These are phyloP conservation scores for Cardiocondyla obscurior DNA, from an alignment of 1,140 invertebrate genomes.

Conservation along the genomic window DNA sequence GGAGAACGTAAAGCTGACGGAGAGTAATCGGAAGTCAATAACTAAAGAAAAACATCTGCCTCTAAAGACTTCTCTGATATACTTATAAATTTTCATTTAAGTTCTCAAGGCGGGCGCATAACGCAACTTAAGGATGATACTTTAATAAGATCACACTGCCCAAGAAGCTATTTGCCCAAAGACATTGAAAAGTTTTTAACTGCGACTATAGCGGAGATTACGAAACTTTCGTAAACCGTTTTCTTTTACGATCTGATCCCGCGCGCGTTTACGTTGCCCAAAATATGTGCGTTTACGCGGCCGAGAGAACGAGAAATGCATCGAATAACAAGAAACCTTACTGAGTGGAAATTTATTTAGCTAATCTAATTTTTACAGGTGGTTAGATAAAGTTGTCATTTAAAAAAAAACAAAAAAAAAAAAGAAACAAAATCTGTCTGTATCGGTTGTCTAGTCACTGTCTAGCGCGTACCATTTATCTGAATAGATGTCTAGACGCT, in stretches of 20 bases:
- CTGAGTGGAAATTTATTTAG: not conserved
- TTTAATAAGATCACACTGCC: conserved; percentile 64
- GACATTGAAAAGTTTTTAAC: conserved; percentile 57
- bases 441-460: too few relatives aligned
- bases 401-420: too few relatives aligned
- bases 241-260: conserved; percentile 39
- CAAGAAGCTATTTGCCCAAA: conserved; percentile 18
- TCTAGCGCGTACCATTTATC: too few relatives aligned
- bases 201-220: conserved; percentile 48
- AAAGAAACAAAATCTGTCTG: too few relatives aligned
- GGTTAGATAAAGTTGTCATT: too few relatives aligned
- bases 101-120: conserved; percentile 41
- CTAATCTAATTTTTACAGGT: not conserved
- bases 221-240: conserved; percentile 46
- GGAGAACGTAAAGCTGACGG: not conserved
- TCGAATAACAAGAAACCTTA: too few relatives aligned
- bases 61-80: conserved; percentile 19
- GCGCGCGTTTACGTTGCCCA: not conserved
- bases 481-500: too few relatives aligned
- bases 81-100: conserved; percentile 68
- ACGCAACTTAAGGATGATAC: conserved; percentile 56
- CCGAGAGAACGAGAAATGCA: not conserved
- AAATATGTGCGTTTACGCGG: conserved; percentile 8
- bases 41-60: conserved; percentile 30
- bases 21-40: conserved; percentile 13